Percentiles rank a stretch among this genome's conserved stretches.
Conservation (phyloP, 2,113 vertebrate genomes). For the Geothlypis trichas region DNA sequence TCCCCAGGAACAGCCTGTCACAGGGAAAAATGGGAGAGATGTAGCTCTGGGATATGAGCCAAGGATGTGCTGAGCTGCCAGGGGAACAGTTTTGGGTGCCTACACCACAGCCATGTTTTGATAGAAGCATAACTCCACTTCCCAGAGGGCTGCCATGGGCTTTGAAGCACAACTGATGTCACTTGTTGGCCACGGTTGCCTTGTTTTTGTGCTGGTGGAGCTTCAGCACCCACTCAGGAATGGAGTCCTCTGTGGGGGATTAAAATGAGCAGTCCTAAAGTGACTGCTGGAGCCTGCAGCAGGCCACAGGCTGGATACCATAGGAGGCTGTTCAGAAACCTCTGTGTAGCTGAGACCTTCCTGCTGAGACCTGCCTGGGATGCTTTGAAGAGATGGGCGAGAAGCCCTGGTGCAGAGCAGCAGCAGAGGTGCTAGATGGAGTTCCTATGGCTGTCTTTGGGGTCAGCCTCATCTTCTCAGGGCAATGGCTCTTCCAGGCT, state of each 20-base stretch:
- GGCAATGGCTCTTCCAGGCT: not conserved
- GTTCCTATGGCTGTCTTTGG: rapidly evolving
- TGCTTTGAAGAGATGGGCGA: not conserved
- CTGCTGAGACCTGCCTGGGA: not conserved
- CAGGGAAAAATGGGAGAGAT: not conserved
- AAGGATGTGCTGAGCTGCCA: not conserved
- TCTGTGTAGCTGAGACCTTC: not conserved
- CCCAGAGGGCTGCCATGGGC: not conserved
- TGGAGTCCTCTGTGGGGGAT: not conserved
- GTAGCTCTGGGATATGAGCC: not conserved
- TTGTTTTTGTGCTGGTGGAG: not conserved
- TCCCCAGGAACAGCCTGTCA: not conserved
- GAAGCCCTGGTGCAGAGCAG: not conserved
- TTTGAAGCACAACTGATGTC: not conserved
- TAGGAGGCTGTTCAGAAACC: not conserved
- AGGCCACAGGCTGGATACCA: not conserved
- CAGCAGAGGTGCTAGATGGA: rapidly evolving
- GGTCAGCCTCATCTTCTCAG: not conserved
- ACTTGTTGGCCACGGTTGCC: not conserved
- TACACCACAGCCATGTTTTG: not conserved
- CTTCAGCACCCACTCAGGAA: not conserved
- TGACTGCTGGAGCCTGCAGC: not conserved
- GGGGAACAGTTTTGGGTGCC: not conserved
- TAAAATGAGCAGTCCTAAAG: not conserved
- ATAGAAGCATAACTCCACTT: not conserved